Evolutionary conservation across 2,797 vertebrate species (phyloP), one percentile per base, ranked within the genome.

Genomic region (Onychomys leucogaster): DNA sequence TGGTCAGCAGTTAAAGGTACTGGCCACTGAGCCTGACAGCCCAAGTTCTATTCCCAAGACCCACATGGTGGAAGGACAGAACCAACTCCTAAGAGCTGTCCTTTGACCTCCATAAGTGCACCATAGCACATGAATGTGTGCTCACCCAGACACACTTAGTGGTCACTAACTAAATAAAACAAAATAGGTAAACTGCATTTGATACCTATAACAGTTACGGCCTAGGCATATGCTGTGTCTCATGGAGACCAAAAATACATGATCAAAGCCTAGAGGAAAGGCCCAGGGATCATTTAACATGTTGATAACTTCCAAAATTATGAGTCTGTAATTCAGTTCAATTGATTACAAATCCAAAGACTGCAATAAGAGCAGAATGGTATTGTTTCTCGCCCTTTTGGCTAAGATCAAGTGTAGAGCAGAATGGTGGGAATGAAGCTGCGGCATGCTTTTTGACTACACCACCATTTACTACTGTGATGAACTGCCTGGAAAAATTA

Each of bases 401-500:
- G 46, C 46, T 12, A 52, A 52, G 49, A 52, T 52, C 49, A 52
- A 52, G 49, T 52, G 49, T 52, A 52, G 49, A 96, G 37, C 41
- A 78, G 83, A 86, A 37, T 27, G n/a, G 12, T 0, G 0, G 37
- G 89, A 92, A 81, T 71, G 67, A 88, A 57, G 73, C 61, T 83
- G 76, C 88, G 37, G 69, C 2, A 96, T 49, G 2, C 0, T 90
- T 32, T 73, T 69, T 21, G 80, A 34, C 82, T 86, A 94, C 52
- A 95, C 75, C 16, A 75, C 52, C 46, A 61, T 95, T 94, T 43
- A 67, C 78, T 90, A 76, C 80, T 93, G 73, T 25, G 82, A 90
- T n/a, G 82, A 37, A 67, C 23, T 89, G 90, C 92, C 12, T 67
- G 37, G 96, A 97, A 97, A 97, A 77, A 90, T 94, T 82, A 78